A percentile compares a stretch with the other conserved stretches of the same genome.
phyloP scores from a whole-genome alignment of 1,140 invertebrate species.

The Plodia interpunctella region DNA sequence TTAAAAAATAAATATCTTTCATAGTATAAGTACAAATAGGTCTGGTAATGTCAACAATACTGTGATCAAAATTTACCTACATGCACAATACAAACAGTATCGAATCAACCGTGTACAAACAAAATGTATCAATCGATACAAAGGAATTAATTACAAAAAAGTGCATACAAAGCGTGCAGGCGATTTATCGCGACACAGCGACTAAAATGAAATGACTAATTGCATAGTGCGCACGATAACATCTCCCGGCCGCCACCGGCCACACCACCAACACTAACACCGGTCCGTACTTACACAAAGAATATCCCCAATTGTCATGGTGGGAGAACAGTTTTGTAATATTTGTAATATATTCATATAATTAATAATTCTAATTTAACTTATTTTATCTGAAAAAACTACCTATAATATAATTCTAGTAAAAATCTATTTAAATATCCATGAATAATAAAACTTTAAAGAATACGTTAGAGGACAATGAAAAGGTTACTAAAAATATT shows the following conservation, averaged over 20 bases:
- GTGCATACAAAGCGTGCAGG: conserved; percentile 50
- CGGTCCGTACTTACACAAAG: neutral
- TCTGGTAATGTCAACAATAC: too few species aligned
- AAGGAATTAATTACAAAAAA: conserved; percentile 63
- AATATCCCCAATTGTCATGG: neutral
- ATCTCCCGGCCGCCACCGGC: conserved; percentile 32
- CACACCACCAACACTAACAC: neutral
- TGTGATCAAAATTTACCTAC: neutral
- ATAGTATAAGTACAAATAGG: too few species aligned
- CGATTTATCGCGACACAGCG: conserved; percentile 43
- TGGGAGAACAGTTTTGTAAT: too few species aligned
- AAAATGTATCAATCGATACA: conserved; percentile 46
- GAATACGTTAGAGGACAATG: too few species aligned
- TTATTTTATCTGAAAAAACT: too few species aligned
- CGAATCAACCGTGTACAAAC: conserved; percentile 12
- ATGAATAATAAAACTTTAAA: too few species aligned
- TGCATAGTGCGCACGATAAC: conserved; percentile 45
- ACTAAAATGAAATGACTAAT: conserved; percentile 68
- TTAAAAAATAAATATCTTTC: too few species aligned
- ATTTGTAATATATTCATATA: too few species aligned
- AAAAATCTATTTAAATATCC: too few species aligned
- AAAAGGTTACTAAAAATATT: too few species aligned
- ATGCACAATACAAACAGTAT: conserved; percentile 6
- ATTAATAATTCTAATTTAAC: too few species aligned
- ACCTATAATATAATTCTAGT: too few species aligned